Evolutionary conservation across 2,888 invertebrate genomes (phyloP).

Genomic region (Amphipyra tragopoginis): DNA sequence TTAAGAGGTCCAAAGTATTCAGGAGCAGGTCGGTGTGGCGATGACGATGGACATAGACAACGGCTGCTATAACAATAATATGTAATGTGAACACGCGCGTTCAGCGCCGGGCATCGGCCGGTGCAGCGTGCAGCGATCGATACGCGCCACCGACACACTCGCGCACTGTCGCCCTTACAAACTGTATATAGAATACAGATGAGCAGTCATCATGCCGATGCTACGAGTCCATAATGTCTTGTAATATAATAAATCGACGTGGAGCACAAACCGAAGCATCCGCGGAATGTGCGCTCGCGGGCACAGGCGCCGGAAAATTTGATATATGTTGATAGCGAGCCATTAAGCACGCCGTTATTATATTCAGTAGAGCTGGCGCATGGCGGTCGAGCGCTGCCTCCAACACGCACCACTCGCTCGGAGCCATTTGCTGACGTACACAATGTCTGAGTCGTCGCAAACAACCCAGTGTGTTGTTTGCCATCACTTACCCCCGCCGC

Average conservation of each 20-base stretch:
- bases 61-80: background rate
- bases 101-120: too few species aligned
- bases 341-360: background rate
- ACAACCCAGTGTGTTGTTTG: constrained; percentile 28
- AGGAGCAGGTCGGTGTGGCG: too few species aligned
- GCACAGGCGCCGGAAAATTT: background rate
- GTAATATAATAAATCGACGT: too few species aligned
- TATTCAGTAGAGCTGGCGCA: background rate
- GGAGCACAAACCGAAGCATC: background rate
- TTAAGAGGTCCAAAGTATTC: too few species aligned
- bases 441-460: constrained; percentile 14
- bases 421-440: constrained; percentile 15
- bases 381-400: background rate
- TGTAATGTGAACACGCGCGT: background rate
- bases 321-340: background rate
- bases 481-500: constrained; percentile 29
- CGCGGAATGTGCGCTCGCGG: background rate
- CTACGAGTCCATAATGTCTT: background rate
- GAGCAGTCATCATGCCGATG: background rate
- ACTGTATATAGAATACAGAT: background rate
- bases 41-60: too few species aligned
- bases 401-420: background rate
- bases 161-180: background rate
- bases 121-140: background rate
- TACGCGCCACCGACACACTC: background rate